Conservation (phyloP, 2,888 invertebrate genomes). For the Diarsia brunnea region DNA sequence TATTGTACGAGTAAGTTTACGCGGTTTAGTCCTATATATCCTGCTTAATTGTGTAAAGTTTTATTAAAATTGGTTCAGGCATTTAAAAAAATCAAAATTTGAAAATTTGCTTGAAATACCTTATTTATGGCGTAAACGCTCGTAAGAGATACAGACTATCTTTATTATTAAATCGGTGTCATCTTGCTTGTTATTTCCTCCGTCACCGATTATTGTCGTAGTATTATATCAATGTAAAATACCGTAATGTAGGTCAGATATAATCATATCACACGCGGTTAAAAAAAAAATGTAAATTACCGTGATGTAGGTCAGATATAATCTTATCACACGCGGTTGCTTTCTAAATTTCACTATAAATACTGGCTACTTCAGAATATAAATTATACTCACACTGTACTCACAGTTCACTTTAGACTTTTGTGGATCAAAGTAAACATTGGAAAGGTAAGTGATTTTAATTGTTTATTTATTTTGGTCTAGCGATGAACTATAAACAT, state of each 20-base stretch:
- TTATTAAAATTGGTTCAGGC: too few species aligned
- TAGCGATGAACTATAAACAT: background rate
- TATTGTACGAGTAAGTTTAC: too few species aligned
- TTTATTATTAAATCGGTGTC: background rate
- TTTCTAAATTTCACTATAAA: conserved; percentile 31
- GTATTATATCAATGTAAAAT: too few species aligned
- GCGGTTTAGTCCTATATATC: too few species aligned
- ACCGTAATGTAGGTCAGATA: background rate
- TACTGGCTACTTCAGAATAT: conserved; percentile 9
- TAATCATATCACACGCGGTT: too few species aligned
- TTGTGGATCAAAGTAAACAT: background rate
- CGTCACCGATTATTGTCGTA: background rate
- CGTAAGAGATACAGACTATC: background rate
- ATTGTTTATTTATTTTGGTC: background rate
- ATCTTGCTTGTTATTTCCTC: background rate
- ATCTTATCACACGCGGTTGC: conserved; percentile 7
- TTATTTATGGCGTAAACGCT: too few species aligned
- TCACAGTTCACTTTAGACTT: conserved; percentile 4
- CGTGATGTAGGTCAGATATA: background rate
- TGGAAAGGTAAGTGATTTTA: background rate
- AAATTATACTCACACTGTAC: conserved; percentile 19
- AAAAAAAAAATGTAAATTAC: background rate
- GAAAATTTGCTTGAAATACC: too few species aligned
- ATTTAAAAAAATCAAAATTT: too few species aligned
- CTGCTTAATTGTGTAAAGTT: too few species aligned